Evolutionary conservation across 2,888 invertebrate species (phyloP).

Genomic region (Lepidocyrtinus sp.): DNA sequence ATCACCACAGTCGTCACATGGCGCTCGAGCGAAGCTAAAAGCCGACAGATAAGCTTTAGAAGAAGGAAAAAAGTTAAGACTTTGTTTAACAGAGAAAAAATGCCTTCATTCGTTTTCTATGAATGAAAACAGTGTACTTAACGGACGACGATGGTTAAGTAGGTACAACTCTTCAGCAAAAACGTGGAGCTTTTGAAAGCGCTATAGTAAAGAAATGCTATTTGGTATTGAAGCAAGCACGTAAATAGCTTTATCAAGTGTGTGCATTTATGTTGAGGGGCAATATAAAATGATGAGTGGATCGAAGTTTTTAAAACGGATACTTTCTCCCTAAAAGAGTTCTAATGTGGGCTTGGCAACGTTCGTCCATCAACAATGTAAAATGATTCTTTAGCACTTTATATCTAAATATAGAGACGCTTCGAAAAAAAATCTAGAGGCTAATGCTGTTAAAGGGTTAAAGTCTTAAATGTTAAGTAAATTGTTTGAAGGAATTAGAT

Average conservation of each 20-base stretch:
- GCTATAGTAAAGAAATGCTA: too few relatives aligned
- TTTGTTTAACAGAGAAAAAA: conserved; percentile 1
- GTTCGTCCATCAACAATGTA: background rate
- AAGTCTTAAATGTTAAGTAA: too few relatives aligned
- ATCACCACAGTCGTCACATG: background rate
- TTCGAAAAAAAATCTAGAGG: background rate
- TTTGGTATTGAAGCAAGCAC: background rate
- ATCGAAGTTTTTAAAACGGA: conserved; percentile 5
- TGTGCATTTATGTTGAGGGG: conserved; percentile 22
- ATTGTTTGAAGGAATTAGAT: background rate
- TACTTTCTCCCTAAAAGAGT: conserved; percentile 22
- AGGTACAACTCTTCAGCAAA: background rate
- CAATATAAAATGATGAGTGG: conserved; percentile 12
- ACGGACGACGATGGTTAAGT: background rate
- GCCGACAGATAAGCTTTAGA: too few relatives aligned
- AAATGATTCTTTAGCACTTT: background rate
- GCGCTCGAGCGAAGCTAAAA: background rate
- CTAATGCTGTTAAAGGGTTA: background rate
- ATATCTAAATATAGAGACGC: conserved; percentile 3
- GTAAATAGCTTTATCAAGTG: conserved; percentile 4
- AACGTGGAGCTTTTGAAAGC: conserved; percentile 1
- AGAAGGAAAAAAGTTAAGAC: too few relatives aligned
- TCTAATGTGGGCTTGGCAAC: conserved; percentile 3
- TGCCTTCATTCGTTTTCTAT: background rate
- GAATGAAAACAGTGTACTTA: background rate